These are phyloP conservation scores for Agelas oroides DNA, from an alignment of 37 sponge, comb jelly and placozoan genomes.

Conservation along the genomic window DNA sequence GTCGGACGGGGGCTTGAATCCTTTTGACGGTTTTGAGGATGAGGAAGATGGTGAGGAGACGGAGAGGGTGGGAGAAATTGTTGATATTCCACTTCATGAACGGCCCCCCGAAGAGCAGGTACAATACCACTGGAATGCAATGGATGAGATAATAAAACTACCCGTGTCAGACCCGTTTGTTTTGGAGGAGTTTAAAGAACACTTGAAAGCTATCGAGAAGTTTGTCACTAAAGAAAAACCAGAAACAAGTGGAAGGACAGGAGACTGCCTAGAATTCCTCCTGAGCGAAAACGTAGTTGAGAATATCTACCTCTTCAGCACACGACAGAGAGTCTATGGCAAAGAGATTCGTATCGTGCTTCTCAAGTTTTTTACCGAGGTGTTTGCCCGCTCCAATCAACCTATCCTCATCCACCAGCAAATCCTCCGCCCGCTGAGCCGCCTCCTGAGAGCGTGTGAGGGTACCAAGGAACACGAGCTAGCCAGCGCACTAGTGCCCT, in stretches of 20 bases:
- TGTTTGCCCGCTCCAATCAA: conserved; percentile 54
- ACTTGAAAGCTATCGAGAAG: conserved; percentile 40
- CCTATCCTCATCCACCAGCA: conserved; percentile 78
- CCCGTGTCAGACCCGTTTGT: conserved; percentile 59
- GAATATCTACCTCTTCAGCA: conserved; percentile 52
- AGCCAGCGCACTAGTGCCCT: conserved; percentile 22
- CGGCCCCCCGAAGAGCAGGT: conserved; percentile 10
- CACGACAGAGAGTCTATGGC: conserved; percentile 31
- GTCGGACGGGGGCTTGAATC: conserved; percentile 41
- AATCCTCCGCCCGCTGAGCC: conserved; percentile 79
- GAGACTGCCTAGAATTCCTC: conserved; percentile 49
- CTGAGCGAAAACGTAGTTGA: conserved; percentile 66
- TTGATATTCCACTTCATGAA: neutral
- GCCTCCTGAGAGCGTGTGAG: conserved; percentile 72
- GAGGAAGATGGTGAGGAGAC: conserved; percentile 28
- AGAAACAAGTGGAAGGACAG: conserved; percentile 13
- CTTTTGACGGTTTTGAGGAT: conserved; percentile 68
- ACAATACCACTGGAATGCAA: conserved; percentile 48
- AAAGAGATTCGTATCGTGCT: conserved; percentile 59
- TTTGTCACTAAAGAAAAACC: conserved; percentile 50
- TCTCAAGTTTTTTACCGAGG: conserved; percentile 58
- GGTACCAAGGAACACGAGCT: conserved; percentile 40
- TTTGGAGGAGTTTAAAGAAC: conserved; percentile 59
- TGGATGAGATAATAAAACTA: conserved; percentile 29
- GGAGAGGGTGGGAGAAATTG: neutral